These are phyloP conservation scores for Lepas anatifera DNA, from an alignment of 2,888 invertebrate species.

Conservation along the genomic window DNA sequence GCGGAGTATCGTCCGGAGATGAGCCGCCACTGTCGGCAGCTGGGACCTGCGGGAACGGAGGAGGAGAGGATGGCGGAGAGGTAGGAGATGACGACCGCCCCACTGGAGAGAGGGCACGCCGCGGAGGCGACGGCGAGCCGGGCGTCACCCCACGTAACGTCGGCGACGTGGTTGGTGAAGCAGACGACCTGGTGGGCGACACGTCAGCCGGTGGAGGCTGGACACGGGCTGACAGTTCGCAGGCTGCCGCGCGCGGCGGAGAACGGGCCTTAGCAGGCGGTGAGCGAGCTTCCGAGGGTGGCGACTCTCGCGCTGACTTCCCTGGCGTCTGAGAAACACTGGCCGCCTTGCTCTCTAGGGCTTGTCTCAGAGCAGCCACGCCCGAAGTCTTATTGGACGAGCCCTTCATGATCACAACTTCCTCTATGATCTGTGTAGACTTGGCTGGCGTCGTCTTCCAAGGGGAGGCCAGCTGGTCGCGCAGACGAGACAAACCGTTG, in stretches of 20 bases:
- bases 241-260: neutral
- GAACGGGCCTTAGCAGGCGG: neutral
- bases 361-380: neutral
- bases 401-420: neutral
- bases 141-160: no score
- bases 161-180: no score
- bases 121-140: neutral
- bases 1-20: slow-evolving; percentile 10
- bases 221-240: neutral
- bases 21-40: neutral
- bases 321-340: neutral
- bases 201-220: neutral
- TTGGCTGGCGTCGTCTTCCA: neutral
- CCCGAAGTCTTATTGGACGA: neutral
- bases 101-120: no score
- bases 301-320: neutral
- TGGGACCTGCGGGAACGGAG: slow-evolving; percentile 1
- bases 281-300: neutral
- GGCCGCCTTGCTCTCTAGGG: neutral
- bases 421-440: neutral
- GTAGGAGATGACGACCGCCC: no score
- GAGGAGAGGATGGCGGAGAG: no score
- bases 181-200: no score
- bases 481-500: neutral
- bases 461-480: neutral